phyloP scores from a whole-genome alignment of 2,888 invertebrate genomes.

The Oscheius sp. region DNA sequence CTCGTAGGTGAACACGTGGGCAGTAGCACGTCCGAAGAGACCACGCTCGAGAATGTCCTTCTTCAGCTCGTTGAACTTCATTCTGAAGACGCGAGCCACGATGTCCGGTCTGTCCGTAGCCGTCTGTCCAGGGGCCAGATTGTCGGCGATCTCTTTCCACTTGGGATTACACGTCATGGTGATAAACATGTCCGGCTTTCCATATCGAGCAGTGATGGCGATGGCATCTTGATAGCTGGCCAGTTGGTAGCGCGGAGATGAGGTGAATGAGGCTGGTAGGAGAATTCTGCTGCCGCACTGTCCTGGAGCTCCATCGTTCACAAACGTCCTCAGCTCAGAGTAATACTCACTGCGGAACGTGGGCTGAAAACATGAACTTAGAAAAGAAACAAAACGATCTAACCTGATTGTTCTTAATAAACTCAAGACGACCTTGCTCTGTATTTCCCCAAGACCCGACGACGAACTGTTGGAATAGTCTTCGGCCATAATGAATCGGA shows the following conservation, averaged over 20 bases:
- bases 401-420: background rate
- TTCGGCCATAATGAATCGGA: slow-evolving; percentile 59
- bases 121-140: slow-evolving; percentile 47
- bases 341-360: slow-evolving; percentile 1
- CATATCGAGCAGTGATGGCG: slow-evolving; percentile 59
- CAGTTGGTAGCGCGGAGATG: slow-evolving; percentile 73
- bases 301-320: slow-evolving; percentile 21
- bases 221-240: slow-evolving; percentile 54
- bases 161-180: slow-evolving; percentile 73
- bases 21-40: slow-evolving; percentile 51
- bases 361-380: background rate
- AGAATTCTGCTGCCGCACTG: slow-evolving; percentile 52
- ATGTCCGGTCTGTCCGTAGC: slow-evolving; percentile 66
- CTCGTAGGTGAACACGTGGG: slow-evolving; percentile 62
- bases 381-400: too few species aligned
- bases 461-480: slow-evolving; percentile 71
- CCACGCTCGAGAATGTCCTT: slow-evolving; percentile 52
- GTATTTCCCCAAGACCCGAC: slow-evolving; percentile 74
- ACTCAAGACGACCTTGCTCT: slow-evolving; percentile 72
- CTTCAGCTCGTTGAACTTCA: slow-evolving; percentile 56
- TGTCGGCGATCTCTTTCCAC: slow-evolving; percentile 67
- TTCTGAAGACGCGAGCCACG: slow-evolving; percentile 60
- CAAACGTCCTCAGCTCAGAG: slow-evolving; percentile 1
- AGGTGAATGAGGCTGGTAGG: slow-evolving; percentile 66
- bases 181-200: slow-evolving; percentile 67